These are phyloP conservation scores for Papilio machaon DNA, from an alignment of 1,140 invertebrate genomes.

Conservation along the genomic window DNA sequence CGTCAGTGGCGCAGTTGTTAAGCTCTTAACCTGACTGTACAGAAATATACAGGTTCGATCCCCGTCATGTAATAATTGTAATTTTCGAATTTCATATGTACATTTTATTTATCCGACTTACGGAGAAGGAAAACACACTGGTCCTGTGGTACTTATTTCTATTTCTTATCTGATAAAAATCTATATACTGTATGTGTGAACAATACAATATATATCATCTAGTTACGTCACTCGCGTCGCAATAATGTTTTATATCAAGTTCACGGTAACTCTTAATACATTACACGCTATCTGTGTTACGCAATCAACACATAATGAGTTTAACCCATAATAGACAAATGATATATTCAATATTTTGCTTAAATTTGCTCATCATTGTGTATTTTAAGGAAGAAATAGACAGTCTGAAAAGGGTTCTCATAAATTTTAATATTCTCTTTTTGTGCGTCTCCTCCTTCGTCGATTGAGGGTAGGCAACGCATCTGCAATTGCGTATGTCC, in stretches of 20 bases:
- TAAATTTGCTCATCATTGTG: not conserved
- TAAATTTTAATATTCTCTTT: too few relatives aligned
- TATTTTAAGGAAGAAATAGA: not conserved
- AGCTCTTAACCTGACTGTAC: too few relatives aligned
- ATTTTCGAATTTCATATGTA: too few relatives aligned
- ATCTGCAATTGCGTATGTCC: too few relatives aligned
- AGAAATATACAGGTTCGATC: too few relatives aligned
- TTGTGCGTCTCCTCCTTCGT: too few relatives aligned
- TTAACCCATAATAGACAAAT: not conserved
- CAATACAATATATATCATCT: not conserved
- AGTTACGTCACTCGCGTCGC: conserved; percentile 7
- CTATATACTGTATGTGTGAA: not conserved
- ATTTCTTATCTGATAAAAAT: not conserved
- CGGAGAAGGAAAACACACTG: too few relatives aligned
- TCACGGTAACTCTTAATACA: not conserved
- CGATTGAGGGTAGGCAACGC: too few relatives aligned
- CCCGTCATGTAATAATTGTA: too few relatives aligned
- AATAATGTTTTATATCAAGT: conserved; percentile 21
- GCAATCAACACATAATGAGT: not conserved
- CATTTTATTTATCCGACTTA: too few relatives aligned
- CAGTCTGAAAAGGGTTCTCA: too few relatives aligned
- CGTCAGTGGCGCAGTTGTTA: too few relatives aligned
- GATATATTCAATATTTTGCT: not conserved
- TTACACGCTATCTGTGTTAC: not conserved
- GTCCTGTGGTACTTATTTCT: not conserved